Evolutionary conservation across 2,113 vertebrate species (phyloP).

Genomic region (Meleagris gallopavo): DNA sequence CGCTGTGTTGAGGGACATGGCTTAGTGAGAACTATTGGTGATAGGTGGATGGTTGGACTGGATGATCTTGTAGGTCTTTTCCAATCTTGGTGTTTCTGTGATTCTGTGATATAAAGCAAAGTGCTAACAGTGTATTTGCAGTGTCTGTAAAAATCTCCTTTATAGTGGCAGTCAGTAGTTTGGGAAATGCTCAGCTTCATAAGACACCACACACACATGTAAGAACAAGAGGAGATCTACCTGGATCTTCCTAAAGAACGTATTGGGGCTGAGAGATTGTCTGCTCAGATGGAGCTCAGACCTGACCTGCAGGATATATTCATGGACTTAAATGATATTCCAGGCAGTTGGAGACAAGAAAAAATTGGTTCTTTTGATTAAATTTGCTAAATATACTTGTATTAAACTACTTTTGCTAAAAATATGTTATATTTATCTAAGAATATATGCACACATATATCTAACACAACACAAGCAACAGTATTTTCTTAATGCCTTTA

Average conservation of each 20-base stretch:
- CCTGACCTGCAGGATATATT: background rate
- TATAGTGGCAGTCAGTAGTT: background rate
- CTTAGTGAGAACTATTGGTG: too few relatives aligned
- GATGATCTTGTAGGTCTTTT: too few relatives aligned
- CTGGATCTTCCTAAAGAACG: background rate
- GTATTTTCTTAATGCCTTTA: background rate
- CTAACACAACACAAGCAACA: background rate
- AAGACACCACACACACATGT: background rate
- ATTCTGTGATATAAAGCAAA: background rate
- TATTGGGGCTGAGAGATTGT: background rate
- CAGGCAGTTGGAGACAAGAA: background rate
- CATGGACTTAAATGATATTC: background rate
- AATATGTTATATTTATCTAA: background rate
- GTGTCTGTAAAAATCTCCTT: background rate
- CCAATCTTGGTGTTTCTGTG: too few relatives aligned
- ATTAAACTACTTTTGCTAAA: background rate
- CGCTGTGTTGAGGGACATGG: too few relatives aligned
- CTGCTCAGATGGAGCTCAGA: background rate
- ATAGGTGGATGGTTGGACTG: too few relatives aligned
- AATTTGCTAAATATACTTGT: background rate
- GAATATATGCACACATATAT: background rate
- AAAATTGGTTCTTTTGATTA: background rate
- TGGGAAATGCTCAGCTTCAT: background rate
- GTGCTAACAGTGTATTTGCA: background rate
- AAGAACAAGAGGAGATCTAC: background rate